Conservation (phyloP, 2,888 invertebrate genomes). For the Nymphalis polychloros region DNA sequence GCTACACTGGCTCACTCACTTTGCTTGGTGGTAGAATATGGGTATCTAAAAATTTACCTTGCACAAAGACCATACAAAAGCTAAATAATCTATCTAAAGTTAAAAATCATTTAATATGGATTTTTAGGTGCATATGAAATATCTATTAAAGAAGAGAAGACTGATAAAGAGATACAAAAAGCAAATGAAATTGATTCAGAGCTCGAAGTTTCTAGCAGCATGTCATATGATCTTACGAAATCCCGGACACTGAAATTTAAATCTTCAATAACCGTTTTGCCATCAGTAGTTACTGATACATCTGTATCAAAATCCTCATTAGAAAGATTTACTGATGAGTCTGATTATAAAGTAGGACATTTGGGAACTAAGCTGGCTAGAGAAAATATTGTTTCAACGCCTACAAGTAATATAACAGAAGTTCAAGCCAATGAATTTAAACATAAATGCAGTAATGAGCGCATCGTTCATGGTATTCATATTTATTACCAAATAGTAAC, state of each 20-base stretch:
- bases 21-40: too few species aligned
- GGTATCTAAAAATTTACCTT: too few species aligned
- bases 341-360: constrained; percentile 23
- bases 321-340: constrained; percentile 31
- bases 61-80: too few species aligned
- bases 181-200: constrained; percentile 11
- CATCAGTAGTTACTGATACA: constrained; percentile 48
- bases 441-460: background rate
- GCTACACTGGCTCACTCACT: too few species aligned
- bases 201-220: constrained; percentile 11
- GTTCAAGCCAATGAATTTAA: background rate
- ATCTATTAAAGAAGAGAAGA: background rate
- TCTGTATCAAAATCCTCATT: constrained; percentile 42
- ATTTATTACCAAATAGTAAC: background rate
- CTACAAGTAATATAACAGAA: constrained; percentile 15
- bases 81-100: background rate
- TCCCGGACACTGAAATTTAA: constrained; percentile 47
- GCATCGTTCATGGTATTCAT: background rate
- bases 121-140: constrained; percentile 38
- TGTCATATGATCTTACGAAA: constrained; percentile 21
- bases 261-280: constrained; percentile 52
- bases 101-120: background rate
- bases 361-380: background rate
- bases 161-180: background rate
- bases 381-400: constrained; percentile 15